phyloP scores from a whole-genome alignment of 1,140 invertebrate species.

The Ceratosolen fusciceps region DNA sequence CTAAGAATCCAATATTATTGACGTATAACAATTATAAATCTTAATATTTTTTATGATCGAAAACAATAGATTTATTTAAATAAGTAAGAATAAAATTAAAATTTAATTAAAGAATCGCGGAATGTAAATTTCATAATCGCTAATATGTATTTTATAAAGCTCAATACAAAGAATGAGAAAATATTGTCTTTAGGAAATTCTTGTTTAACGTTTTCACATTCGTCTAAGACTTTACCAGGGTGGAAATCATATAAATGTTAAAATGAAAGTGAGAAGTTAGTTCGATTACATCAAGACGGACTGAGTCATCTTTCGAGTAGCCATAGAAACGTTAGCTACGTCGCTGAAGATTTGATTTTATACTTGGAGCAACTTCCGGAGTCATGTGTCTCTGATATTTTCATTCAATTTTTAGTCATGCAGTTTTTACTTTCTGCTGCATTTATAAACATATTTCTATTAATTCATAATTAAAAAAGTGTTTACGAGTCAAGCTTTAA shows the following conservation, averaged over 20 bases:
- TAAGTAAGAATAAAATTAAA: no score
- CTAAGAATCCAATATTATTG: no score
- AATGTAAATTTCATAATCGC: no score
- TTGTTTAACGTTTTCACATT: not conserved
- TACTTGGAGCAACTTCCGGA: not conserved
- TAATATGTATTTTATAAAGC: not conserved
- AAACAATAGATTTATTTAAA: no score
- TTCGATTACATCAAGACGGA: conserved; percentile 53
- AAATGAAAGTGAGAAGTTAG: conserved; percentile 52
- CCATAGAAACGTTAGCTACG: conserved; percentile 59
- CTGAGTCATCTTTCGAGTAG: conserved; percentile 57
- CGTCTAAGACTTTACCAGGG: not conserved
- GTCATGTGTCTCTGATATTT: not conserved
- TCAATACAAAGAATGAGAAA: not conserved
- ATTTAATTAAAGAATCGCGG: no score
- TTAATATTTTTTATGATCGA: no score
- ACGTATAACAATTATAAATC: no score
- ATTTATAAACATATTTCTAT: no score
- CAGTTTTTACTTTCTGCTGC: no score
- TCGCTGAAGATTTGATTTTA: conserved; percentile 6
- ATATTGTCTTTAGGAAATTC: not conserved
- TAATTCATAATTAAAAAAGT: not conserved
- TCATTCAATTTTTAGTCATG: conserved; percentile 8
- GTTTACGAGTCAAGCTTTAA: not conserved
- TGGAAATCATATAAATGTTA: not conserved